Evolutionary conservation across 2,797 vertebrate genomes (phyloP).

Genomic region (Paguma larvata): DNA sequence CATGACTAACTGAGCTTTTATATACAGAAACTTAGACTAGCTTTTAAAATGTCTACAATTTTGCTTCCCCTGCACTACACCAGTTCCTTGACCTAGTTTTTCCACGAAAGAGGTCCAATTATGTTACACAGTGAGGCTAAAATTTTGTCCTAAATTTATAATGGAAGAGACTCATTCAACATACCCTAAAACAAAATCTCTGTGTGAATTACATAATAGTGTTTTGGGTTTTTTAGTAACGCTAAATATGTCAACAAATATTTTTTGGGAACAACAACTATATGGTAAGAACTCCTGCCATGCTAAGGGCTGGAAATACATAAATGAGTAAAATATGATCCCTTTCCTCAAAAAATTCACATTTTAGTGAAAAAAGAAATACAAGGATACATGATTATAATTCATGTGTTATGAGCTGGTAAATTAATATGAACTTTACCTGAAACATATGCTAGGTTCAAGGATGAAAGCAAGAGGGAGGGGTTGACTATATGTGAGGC

Average conservation of each 20-base stretch:
- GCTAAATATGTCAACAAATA: constrained; percentile 57
- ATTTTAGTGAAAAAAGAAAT: constrained; percentile 46
- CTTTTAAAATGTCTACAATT: constrained; percentile 59
- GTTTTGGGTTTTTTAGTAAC: constrained; percentile 11
- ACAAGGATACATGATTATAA: background rate
- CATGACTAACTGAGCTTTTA: constrained; percentile 35
- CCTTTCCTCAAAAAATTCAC: constrained; percentile 57
- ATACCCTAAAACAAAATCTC: constrained; percentile 3
- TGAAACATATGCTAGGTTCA: background rate
- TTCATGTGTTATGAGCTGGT: background rate
- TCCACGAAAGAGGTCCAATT: constrained; percentile 45
- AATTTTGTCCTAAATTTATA: constrained; percentile 69
- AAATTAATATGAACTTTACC: background rate
- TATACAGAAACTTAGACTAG: background rate
- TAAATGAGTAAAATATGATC: background rate
- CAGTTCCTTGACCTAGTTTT: constrained; percentile 68
- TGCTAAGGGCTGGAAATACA: background rate
- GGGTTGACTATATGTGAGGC: background rate
- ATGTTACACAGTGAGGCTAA: constrained; percentile 19
- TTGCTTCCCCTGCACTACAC: background rate
- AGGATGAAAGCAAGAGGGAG: background rate
- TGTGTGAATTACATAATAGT: background rate
- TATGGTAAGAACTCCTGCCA: background rate
- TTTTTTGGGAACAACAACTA: constrained; percentile 7
- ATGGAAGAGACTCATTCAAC: constrained; percentile 65